A percentile compares a stretch with the other conserved stretches of the same genome.
These are phyloP conservation scores for Tyto alba DNA, from an alignment of 2,113 vertebrate species.

Conservation along the genomic window DNA sequence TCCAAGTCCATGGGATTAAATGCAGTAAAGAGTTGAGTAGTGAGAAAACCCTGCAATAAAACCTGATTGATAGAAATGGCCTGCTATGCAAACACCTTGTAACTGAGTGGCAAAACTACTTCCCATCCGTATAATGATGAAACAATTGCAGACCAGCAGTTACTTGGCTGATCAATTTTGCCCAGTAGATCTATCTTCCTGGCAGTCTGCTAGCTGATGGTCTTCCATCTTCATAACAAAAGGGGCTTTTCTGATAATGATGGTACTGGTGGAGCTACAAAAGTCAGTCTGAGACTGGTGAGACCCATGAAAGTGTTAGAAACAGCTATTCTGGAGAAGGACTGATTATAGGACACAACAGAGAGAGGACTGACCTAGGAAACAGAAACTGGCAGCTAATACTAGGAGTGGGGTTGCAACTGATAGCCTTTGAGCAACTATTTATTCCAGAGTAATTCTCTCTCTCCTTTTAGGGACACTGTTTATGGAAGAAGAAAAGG, in stretches of 20 bases:
- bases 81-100: background rate
- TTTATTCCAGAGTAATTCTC: background rate
- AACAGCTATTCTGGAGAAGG: background rate
- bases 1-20: background rate
- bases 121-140: background rate
- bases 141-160: background rate
- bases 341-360: background rate
- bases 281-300: background rate
- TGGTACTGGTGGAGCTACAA: background rate
- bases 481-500: background rate
- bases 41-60: background rate
- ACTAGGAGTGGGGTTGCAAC: background rate
- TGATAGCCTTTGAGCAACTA: background rate
- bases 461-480: background rate
- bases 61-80: background rate
- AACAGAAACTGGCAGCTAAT: background rate
- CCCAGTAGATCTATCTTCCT: background rate
- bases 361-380: background rate
- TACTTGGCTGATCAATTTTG: background rate
- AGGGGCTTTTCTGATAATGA: background rate
- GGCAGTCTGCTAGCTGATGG: background rate
- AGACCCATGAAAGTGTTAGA: background rate
- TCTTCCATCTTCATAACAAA: background rate
- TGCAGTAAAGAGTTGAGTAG: background rate
- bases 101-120: background rate